Evolutionary conservation across 2,113 vertebrate genomes (phyloP), one percentile per base, ranked within the genome.

Genomic region (Ascaphus truei): DNA sequence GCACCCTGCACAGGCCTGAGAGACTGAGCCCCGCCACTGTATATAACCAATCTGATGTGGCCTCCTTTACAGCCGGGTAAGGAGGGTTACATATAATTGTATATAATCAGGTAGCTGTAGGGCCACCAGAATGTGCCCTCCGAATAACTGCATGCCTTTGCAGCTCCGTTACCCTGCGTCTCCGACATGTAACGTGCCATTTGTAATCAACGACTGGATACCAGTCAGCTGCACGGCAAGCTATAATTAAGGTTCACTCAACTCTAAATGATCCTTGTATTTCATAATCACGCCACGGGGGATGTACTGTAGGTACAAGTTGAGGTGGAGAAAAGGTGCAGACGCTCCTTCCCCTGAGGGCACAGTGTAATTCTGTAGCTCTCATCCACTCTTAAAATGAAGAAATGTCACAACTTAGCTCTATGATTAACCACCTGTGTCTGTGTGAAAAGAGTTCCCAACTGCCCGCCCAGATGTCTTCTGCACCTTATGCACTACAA

Each of bases 261-360:
- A 37, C 20, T 39, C 43, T 50, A 50, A 62, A 64, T 53, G 47
- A 26, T 64, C 26, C 48, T 16, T 64, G 62, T 52, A 64, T 64
- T 64, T 64, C 52, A 64, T 64, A 36, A 64, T 27, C 22, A 37
- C 27, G 33, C 47, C 62, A 12, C 47, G 37, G 29, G 33, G 16
- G 62, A 64, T n/a, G n/a, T n/a, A n/a, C 23, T 27, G 7, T 7
- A 36, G 62, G n/a, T 37, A 52, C 62, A 52, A 37, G 47, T 6
- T 52, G 29, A 52, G 23, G 62, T 64, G 33, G 52, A 52, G 62
- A 37, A 6, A 64, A 64, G n/a, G 18, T 25, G 29, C 15, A 12
- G 15, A 41, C 30, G 37, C 30, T 23, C 34, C 33, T 52, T 27
- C 45, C 43, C 30, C 13, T 36, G 23, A 33, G 43, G 51, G 27